A percentile compares a stretch with the other conserved stretches of the same genome.
These are phyloP conservation scores for Elachura formosa DNA, from an alignment of 2,113 vertebrate species.

Conservation along the genomic window DNA sequence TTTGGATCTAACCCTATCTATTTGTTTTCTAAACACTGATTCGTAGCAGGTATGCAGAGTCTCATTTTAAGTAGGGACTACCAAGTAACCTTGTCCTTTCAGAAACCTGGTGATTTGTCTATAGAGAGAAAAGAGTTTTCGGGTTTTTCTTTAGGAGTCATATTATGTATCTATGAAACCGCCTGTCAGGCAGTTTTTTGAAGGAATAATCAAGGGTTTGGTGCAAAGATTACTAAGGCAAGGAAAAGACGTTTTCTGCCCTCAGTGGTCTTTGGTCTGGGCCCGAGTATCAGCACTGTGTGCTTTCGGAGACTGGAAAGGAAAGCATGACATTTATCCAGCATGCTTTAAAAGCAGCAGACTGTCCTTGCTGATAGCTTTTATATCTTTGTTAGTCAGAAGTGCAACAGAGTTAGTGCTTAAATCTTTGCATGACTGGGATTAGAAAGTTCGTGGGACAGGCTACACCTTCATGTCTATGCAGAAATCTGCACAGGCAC, in stretches of 20 bases:
- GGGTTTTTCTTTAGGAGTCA: neutral
- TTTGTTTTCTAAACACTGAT: constrained; percentile 71
- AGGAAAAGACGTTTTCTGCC: neutral
- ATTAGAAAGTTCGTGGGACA: neutral
- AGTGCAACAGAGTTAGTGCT: neutral
- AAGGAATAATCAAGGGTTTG: neutral
- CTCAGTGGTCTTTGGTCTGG: neutral
- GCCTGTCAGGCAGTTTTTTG: neutral
- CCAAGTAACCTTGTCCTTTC: neutral
- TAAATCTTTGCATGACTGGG: neutral
- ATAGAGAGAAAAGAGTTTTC: neutral
- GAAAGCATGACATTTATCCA: neutral
- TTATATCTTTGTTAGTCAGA: neutral
- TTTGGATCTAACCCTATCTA: constrained; percentile 65
- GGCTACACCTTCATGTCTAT: neutral
- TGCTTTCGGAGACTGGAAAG: neutral
- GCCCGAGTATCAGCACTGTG: neutral
- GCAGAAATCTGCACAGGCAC: neutral
- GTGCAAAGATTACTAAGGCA: neutral
- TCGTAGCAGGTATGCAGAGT: neutral
- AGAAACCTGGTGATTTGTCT: neutral
- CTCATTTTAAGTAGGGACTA: constrained; percentile 43
- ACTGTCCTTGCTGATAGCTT: neutral
- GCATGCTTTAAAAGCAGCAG: neutral
- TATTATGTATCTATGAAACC: neutral